phyloP scores from a whole-genome alignment of 2,888 invertebrate species.

The Penaeus monodon region DNA sequence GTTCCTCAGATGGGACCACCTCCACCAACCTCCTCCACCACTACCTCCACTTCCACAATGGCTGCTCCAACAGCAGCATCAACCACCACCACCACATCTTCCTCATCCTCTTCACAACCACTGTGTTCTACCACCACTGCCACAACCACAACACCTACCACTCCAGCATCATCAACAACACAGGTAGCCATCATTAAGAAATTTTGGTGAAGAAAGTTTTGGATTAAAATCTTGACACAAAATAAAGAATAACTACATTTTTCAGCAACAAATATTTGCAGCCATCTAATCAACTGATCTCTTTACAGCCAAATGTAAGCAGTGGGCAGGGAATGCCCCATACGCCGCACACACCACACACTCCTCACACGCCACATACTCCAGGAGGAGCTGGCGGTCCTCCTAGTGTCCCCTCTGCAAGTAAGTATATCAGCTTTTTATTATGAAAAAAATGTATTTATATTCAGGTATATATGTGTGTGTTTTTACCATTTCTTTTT shows the following conservation, averaged over 20 bases:
- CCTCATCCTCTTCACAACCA: constrained; percentile 64
- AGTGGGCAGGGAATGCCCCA: constrained; percentile 62
- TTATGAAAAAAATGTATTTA: not conserved
- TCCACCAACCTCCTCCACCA: constrained; percentile 62
- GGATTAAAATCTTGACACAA: no score
- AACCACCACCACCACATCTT: constrained; percentile 51
- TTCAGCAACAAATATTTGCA: not conserved
- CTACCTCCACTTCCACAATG: constrained; percentile 57
- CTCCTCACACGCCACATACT: constrained; percentile 81
- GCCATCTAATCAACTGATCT: constrained; percentile 65
- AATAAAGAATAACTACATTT: no score
- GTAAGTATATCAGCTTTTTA: constrained; percentile 30
- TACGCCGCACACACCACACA: constrained; percentile 81
- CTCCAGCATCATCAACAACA: constrained; percentile 59
- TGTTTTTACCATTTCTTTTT: constrained; percentile 31
- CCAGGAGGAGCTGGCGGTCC: constrained; percentile 80
- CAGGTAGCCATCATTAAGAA: constrained; percentile 42
- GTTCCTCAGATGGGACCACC: constrained; percentile 59
- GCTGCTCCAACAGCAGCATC: constrained; percentile 48
- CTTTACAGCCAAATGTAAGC: constrained; percentile 75
- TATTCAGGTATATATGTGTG: not conserved
- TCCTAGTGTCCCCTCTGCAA: constrained; percentile 74
- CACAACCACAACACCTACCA: constrained; percentile 60
- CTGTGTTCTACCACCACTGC: constrained; percentile 60
- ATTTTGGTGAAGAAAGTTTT: no score